Evolutionary conservation across 2,797 vertebrate genomes (phyloP).

Genomic region (Pelodytes ibericus): DNA sequence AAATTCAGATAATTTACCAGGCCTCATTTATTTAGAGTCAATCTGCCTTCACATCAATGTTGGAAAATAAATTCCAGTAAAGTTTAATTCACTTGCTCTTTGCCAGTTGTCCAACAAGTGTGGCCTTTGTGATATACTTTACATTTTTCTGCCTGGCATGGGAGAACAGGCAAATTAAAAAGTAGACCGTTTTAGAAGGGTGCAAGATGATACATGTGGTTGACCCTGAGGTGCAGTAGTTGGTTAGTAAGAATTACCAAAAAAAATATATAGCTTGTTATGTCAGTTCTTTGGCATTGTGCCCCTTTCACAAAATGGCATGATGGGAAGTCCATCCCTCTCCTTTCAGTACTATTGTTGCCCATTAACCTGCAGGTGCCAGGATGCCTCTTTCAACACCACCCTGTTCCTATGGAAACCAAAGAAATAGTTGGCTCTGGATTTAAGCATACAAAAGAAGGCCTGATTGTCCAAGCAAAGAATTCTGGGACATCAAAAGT

Average conservation of each 20-base stretch:
- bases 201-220: not conserved
- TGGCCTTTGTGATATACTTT: not conserved
- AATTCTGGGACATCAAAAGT: slow-evolving; percentile 10
- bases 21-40: not conserved
- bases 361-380: slow-evolving; percentile 43
- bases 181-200: not conserved
- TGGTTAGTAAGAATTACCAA: not conserved
- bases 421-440: slow-evolving; percentile 20
- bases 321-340: slow-evolving; percentile 24
- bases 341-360: slow-evolving; percentile 23
- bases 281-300: slow-evolving; percentile 29
- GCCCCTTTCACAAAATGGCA: slow-evolving; percentile 32
- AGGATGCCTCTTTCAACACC: slow-evolving; percentile 32
- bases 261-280: not conserved
- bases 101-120: not conserved
- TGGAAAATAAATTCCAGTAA: too few species aligned
- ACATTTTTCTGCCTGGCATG: not conserved
- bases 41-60: not conserved
- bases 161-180: too few species aligned
- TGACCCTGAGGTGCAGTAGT: not conserved
- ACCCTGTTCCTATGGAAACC: slow-evolving; percentile 35
- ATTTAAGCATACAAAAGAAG: slow-evolving; percentile 31
- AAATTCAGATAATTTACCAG: not conserved
- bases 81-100: not conserved
- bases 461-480: not conserved